These are phyloP conservation scores for Malurus cyaneus DNA, from an alignment of 2,113 vertebrate genomes.

Conservation along the genomic window DNA sequence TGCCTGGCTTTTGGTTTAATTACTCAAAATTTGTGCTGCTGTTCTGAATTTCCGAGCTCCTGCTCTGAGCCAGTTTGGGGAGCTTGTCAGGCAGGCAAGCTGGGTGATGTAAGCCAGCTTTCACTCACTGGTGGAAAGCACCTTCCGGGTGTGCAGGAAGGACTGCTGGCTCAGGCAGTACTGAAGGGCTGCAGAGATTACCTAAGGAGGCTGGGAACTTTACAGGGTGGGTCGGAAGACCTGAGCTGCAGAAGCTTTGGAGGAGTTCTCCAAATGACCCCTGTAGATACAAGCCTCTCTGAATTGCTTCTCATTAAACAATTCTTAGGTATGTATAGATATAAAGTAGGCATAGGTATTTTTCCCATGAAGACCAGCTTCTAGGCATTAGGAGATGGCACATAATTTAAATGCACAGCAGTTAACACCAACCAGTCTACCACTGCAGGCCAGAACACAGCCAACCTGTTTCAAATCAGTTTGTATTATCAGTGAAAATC, in stretches of 20 bases:
- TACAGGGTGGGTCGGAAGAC: neutral
- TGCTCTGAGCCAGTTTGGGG: neutral
- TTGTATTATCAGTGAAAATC: constrained; percentile 43
- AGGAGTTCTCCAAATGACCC: neutral
- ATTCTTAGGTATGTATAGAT: neutral
- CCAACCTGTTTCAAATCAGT: constrained; percentile 61
- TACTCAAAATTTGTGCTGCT: neutral
- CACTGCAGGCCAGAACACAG: neutral
- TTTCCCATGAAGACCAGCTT: neutral
- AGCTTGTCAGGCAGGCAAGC: neutral
- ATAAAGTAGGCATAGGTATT: neutral
- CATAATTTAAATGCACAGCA: neutral
- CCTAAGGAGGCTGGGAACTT: neutral
- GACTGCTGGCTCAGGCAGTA: neutral
- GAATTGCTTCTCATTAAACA: neutral
- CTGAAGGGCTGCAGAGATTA: neutral
- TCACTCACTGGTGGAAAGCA: neutral
- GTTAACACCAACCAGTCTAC: neutral
- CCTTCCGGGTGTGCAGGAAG: neutral
- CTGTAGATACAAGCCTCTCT: neutral
- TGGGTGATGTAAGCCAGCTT: neutral
- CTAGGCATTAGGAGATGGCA: neutral
- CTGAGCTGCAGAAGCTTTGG: neutral
- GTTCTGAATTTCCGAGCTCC: neutral
- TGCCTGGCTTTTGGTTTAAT: neutral